These are phyloP conservation scores for Spodoptera litura DNA, from an alignment of 1,140 invertebrate genomes.

Conservation along the genomic window DNA sequence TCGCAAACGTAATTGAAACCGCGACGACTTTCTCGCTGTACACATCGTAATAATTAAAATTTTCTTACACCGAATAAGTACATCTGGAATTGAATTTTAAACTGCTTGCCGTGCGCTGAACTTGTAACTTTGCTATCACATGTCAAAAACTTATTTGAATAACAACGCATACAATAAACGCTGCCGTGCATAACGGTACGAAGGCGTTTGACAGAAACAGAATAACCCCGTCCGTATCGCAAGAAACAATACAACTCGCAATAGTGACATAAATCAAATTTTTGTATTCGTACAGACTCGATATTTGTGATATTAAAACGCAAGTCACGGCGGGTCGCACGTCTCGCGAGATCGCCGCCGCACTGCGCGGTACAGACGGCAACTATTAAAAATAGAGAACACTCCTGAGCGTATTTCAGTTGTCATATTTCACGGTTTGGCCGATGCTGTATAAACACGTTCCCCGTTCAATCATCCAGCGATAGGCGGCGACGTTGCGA, in stretches of 20 bases:
- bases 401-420: slow-evolving; percentile 67
- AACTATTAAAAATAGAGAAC: slow-evolving; percentile 58
- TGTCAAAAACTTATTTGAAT: slow-evolving; percentile 64
- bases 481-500: slow-evolving; percentile 82
- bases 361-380: slow-evolving; percentile 46
- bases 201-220: slow-evolving; percentile 71
- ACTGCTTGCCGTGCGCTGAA: slow-evolving; percentile 24
- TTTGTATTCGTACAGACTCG: slow-evolving; percentile 68
- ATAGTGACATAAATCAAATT: slow-evolving; percentile 79
- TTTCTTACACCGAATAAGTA: slow-evolving; percentile 23
- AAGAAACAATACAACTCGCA: slow-evolving; percentile 75
- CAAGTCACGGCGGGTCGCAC: slow-evolving; percentile 58
- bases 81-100: slow-evolving; percentile 39
- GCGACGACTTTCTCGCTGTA: slow-evolving; percentile 30
- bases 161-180: slow-evolving; percentile 60
- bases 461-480: slow-evolving; percentile 80
- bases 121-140: slow-evolving; percentile 43
- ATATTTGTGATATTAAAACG: slow-evolving; percentile 76
- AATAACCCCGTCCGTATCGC: slow-evolving; percentile 63
- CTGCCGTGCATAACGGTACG: slow-evolving; percentile 57
- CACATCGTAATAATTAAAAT: slow-evolving; percentile 40
- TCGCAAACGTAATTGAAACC: slow-evolving; percentile 35
- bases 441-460: slow-evolving; percentile 82
- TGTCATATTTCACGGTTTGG: slow-evolving; percentile 81
- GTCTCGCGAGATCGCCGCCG: slow-evolving; percentile 63